Percentiles rank a stretch among this genome's conserved stretches.
These are phyloP conservation scores for Perca fluviatilis DNA, from an alignment of 2,113 vertebrate species.

Conservation along the genomic window DNA sequence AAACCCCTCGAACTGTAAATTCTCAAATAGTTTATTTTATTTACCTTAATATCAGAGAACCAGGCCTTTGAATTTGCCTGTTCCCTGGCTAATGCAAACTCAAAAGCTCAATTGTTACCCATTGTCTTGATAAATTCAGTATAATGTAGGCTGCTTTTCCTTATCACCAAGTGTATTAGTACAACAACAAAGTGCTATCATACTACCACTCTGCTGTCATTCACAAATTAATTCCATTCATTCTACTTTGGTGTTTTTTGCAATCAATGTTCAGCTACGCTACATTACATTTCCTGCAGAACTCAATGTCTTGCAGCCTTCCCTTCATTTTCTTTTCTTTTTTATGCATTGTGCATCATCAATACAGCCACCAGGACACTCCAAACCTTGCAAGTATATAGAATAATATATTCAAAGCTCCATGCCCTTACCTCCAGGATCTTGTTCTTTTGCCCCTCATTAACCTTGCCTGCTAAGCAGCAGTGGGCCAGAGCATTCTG, in stretches of 20 bases:
- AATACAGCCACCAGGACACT: background rate
- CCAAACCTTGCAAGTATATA: background rate
- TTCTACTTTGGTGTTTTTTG: background rate
- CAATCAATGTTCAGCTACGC: background rate
- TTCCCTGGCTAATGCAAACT: background rate
- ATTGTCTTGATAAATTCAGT: background rate
- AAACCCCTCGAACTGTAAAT: background rate
- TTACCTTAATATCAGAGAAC: background rate
- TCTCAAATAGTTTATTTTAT: background rate
- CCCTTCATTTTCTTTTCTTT: background rate
- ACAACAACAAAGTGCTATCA: background rate
- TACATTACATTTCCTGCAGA: background rate
- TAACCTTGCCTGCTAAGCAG: conserved; percentile 98
- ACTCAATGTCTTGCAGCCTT: background rate
- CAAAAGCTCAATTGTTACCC: background rate
- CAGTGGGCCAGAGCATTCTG: conserved; percentile 97
- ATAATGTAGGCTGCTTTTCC: background rate
- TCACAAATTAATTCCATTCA: no score
- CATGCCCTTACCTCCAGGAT: conserved; percentile 92
- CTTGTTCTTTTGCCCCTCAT: conserved; percentile 98
- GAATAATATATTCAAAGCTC: background rate
- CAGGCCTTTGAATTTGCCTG: background rate
- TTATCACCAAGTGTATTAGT: background rate
- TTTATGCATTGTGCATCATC: background rate
- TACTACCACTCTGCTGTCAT: background rate